A percentile compares a stretch with the other conserved stretches of the same genome.
These are phyloP conservation scores for Spodoptera frugiperda DNA, from an alignment of 1,140 invertebrate species.

Conservation along the genomic window DNA sequence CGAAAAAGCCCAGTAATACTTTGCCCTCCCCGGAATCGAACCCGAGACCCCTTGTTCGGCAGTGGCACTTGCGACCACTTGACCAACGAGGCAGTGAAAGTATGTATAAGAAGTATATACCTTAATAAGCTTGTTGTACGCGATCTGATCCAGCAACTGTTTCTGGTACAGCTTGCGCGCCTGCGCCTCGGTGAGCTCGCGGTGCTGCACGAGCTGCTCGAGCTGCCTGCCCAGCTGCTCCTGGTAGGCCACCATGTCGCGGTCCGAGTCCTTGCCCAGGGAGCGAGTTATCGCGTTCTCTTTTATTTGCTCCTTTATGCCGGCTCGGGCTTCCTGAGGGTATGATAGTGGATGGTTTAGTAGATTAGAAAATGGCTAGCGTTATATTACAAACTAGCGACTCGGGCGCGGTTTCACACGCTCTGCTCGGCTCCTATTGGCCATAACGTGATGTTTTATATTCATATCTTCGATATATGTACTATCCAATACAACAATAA, in stretches of 20 bases:
- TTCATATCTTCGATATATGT: too few species aligned
- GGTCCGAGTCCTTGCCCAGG: conserved; percentile 56
- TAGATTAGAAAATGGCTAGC: not conserved
- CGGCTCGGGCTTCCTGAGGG: conserved; percentile 70
- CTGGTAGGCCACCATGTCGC: conserved; percentile 71
- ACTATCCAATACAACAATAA: too few species aligned
- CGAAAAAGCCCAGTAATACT: too few species aligned
- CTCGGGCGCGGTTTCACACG: too few species aligned
- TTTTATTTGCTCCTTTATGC: conserved; percentile 73
- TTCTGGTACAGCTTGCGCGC: conserved; percentile 63
- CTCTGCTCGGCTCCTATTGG: too few species aligned
- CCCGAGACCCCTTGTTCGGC: too few species aligned
- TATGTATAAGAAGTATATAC: conserved; percentile 50
- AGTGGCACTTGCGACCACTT: too few species aligned
- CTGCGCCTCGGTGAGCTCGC: conserved; percentile 66
- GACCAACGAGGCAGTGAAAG: too few species aligned
- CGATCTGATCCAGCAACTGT: conserved; percentile 69
- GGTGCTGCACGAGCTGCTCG: conserved; percentile 61
- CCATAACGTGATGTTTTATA: too few species aligned
- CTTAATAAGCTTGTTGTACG: conserved; percentile 75
- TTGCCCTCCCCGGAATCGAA: too few species aligned
- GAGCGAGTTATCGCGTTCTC: conserved; percentile 61
- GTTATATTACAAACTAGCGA: too few species aligned
- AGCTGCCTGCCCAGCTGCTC: conserved; percentile 64
- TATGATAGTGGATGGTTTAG: not conserved